Evolutionary conservation across 2,888 invertebrate genomes (phyloP), one percentile per base, ranked within the genome.

Genomic region (Sepioteuthis lessoniana): DNA sequence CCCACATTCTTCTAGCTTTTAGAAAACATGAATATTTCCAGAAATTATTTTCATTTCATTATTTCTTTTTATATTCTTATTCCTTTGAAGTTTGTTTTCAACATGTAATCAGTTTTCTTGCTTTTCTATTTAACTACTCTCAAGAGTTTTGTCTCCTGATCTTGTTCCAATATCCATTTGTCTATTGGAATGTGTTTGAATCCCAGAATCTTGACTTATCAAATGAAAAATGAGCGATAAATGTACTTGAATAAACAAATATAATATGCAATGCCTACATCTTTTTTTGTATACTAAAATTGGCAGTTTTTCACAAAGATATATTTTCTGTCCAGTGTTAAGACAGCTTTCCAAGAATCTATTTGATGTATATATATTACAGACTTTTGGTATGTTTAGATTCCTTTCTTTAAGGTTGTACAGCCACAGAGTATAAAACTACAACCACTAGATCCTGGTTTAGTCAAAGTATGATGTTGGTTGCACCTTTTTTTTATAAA

Each of bases 101-200:
- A 60, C 31, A 60, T 60, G 0, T 60, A 31, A 60, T 60, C 47
- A 16, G 47, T 60, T 60, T 60, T 60, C 31, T 60, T 60, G 28
- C 60, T 60, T 60, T 60, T 60, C 28, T 25, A 31, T 31, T 60
- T 60, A 60, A 8, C 60, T 28, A 60, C 25, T 60, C 60, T 60
- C 60, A 28, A 31, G 60, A 60, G 60, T 31, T 60, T 31, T 60
- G 60, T 60, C 60, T 60, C 31, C 60, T 60, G 60, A 60, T 60
- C 60, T 60, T 60, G 60, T 60, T 60, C 60, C 60, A 60, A 60
- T 60, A 60, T 60, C 60, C 60, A 60, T 60, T 60, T 60, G 60
- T 60, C 60, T 60, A 31, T 60, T 60, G 28, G 60, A 60, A 60
- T 60, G 60, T 28, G 25, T 31, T 31, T 31, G 60, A 60, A 31